Conservation (phyloP, 2,888 invertebrate species). For the Acanthosepion esculentum region DNA sequence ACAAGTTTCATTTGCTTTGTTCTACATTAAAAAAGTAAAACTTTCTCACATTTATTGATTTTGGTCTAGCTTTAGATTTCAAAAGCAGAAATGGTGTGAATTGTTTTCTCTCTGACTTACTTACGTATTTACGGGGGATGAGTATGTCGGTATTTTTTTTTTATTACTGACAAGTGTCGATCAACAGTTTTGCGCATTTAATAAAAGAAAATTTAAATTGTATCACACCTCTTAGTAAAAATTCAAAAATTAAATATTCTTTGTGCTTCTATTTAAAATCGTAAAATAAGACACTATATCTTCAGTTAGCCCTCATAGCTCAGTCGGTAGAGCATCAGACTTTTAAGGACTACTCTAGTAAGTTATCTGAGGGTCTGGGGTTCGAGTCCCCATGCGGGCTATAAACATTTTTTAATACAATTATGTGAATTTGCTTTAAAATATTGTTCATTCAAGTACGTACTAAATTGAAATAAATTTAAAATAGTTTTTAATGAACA, state of each 20-base stretch:
- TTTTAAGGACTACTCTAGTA: background rate
- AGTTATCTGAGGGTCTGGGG: constrained; percentile 23
- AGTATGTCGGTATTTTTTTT: background rate
- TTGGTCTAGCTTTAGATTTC: background rate
- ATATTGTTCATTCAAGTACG: too few species aligned
- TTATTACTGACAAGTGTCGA: background rate
- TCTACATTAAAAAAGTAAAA: background rate
- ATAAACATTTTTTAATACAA: background rate
- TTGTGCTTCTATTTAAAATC: background rate
- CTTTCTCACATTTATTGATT: background rate
- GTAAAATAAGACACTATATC: accelerated
- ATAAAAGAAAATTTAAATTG: background rate
- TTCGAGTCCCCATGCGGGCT: constrained; percentile 33
- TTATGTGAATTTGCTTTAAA: too few species aligned
- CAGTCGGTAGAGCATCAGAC: constrained; percentile 33
- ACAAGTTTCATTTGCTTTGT: background rate
- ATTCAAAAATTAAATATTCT: background rate
- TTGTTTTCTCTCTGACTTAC: background rate
- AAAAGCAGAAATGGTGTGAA: too few species aligned
- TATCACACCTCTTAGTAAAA: background rate
- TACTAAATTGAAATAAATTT: too few species aligned
- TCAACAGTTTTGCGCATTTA: background rate
- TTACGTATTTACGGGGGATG: background rate
- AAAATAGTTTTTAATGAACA: too few species aligned
- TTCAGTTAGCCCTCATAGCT: background rate